Evolutionary conservation across 2,797 vertebrate genomes (phyloP).

Genomic region (Heterohyrax brucei): DNA sequence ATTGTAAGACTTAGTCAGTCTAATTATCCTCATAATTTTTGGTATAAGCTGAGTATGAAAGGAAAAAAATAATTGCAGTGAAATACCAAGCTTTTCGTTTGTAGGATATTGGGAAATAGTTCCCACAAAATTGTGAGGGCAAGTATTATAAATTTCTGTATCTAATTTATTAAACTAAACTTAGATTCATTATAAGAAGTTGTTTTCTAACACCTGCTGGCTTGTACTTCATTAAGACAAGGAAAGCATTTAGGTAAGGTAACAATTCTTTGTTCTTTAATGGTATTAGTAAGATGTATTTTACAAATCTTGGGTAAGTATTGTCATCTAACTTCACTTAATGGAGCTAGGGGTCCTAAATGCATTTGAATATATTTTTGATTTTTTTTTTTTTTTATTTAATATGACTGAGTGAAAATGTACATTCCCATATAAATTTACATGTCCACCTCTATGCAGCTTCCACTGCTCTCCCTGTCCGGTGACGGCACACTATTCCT

Average conservation of each 20-base stretch:
- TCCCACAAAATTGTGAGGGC: background rate
- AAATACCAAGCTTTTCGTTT: background rate
- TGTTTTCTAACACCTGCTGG: background rate
- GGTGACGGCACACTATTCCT: too few species aligned
- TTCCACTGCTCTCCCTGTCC: too few species aligned
- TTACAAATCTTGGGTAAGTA: background rate
- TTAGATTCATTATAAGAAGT: background rate
- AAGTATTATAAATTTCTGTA: background rate
- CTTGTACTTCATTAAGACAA: background rate
- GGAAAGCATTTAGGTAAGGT: background rate
- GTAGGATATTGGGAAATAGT: background rate
- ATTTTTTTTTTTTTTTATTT: background rate
- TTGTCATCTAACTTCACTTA: background rate
- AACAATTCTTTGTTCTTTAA: background rate
- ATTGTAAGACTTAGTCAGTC: background rate
- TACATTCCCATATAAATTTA: too few species aligned
- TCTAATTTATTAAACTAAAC: background rate
- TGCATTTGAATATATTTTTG: background rate
- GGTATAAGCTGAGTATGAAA: background rate
- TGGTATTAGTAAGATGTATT: background rate
- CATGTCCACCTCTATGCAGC: too few species aligned
- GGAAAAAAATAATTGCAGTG: background rate
- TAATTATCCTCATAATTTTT: background rate
- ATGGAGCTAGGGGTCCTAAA: background rate
- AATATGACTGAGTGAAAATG: too few species aligned